Conservation (phyloP, 2,113 vertebrate species). For the Xiphophorus hellerii region DNA sequence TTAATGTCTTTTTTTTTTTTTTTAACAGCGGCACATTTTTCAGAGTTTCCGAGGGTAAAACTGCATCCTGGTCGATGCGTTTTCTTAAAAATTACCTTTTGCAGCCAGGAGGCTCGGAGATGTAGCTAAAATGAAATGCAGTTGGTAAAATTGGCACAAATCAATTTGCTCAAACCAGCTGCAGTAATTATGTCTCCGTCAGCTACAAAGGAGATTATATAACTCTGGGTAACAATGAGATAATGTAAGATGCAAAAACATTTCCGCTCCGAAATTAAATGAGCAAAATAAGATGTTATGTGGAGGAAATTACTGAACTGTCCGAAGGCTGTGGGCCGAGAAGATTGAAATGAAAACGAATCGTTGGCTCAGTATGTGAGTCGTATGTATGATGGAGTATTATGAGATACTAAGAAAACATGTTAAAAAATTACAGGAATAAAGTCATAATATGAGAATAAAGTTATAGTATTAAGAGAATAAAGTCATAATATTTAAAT, state of each 20-base stretch:
- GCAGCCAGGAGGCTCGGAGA: neutral
- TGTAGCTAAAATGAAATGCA: constrained; percentile 26
- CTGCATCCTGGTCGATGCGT: neutral
- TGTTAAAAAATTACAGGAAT: too few species aligned
- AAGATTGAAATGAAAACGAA: neutral
- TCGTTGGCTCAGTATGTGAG: neutral
- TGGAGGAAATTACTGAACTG: neutral
- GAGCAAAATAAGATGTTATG: constrained; percentile 1
- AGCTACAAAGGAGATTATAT: constrained; percentile 10
- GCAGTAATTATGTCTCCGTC: constrained; percentile 15
- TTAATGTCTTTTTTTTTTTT: constrained; percentile 12
- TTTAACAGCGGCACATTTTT: constrained; percentile 11
- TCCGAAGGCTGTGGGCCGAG: neutral
- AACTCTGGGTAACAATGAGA: constrained; percentile 11
- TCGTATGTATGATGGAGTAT: too few species aligned
- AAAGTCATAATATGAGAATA: too few species aligned
- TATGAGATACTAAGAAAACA: too few species aligned
- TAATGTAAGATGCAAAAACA: neutral
- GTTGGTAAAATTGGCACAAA: constrained; percentile 20
- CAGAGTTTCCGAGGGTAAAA: constrained; percentile 20
- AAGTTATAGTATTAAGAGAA: too few species aligned
- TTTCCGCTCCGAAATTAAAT: constrained; percentile 5
- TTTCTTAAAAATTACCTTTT: constrained; percentile 23
- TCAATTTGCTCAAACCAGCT: constrained; percentile 13
- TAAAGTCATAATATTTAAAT: too few species aligned